Conservation (phyloP, 2,113 vertebrate genomes). For the Malurus elegans region DNA sequence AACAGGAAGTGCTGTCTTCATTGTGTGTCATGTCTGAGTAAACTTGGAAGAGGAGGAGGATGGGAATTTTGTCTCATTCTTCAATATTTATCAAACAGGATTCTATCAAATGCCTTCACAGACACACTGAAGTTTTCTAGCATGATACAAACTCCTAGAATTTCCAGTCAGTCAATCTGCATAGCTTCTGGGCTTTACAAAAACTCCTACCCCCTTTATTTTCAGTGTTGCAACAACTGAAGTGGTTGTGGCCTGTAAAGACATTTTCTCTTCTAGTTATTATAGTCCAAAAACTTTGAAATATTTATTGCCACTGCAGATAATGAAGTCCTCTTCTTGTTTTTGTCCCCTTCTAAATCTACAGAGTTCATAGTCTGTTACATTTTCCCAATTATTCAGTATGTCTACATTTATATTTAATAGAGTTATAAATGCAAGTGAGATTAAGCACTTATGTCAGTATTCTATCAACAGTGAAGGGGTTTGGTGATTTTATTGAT, state of each 20-base stretch:
- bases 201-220: background rate
- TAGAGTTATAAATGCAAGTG: background rate
- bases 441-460: background rate
- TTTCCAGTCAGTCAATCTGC: background rate
- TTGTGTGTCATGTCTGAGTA: background rate
- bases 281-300: background rate
- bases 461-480: background rate
- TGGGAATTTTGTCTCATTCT: background rate
- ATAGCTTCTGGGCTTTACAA: background rate
- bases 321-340: fast-evolving
- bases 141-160: background rate
- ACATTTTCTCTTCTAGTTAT: background rate
- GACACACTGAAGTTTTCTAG: background rate
- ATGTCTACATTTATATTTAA: background rate
- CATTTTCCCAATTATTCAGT: background rate
- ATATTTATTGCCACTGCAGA: background rate
- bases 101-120: background rate
- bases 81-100: background rate
- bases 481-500: background rate
- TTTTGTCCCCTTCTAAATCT: background rate
- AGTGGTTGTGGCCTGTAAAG: background rate
- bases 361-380: background rate
- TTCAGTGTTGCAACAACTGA: background rate
- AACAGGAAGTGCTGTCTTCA: background rate
- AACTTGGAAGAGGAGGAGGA: background rate